Evolutionary conservation across 2,888 invertebrate species (phyloP), one percentile per base, ranked within the genome.

Genomic region (Agrochola macilenta): DNA sequence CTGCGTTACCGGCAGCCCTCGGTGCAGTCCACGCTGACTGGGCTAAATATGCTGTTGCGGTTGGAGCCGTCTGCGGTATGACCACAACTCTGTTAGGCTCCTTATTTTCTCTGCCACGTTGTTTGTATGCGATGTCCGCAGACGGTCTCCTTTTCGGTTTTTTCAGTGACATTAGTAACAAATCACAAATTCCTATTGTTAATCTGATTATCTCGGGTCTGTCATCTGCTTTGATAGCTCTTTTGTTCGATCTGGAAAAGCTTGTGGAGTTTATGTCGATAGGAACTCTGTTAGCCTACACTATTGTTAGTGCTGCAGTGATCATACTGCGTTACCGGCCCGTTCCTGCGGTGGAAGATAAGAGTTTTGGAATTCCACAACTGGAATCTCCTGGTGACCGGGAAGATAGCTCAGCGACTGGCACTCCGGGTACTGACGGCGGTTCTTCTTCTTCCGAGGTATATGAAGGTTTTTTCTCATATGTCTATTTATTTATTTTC

Each of bases 231-330:
- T 76, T 98, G 0, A 98, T 99, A 83, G 99, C 99, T 8, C 94
- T 99, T 61, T 93, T 99, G 58, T 98, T 99, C 90, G 99, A 99
- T 94, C 97, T 99, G 87, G 98, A 98, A 88, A 99, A 99, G 87
- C 96, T 99, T 63, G 99, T 99, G 0, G 99, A 99, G 92, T 99
- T 99, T 92, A 99, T 99, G 98, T 99, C 99, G 2, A 99, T 99
- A 90, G 98, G 98, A 0, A 99, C 98, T 0, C 96, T 99, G 71
- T 94, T 99, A 88, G 99, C 99, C 0, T 99, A 99, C 92, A 99
- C 99, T 3, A 99, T 99, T 83, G 99, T 99, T 5, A 98, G 99
- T 84, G 98, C 98, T 23, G 98, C 98, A 81, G 98, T 99, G 11
- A 98, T 99, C 74, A 98, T 99, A 69, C 95, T 99, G 74, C 97